phyloP scores from a whole-genome alignment of 2,888 invertebrate species.

The Agrochola lychnidis region DNA sequence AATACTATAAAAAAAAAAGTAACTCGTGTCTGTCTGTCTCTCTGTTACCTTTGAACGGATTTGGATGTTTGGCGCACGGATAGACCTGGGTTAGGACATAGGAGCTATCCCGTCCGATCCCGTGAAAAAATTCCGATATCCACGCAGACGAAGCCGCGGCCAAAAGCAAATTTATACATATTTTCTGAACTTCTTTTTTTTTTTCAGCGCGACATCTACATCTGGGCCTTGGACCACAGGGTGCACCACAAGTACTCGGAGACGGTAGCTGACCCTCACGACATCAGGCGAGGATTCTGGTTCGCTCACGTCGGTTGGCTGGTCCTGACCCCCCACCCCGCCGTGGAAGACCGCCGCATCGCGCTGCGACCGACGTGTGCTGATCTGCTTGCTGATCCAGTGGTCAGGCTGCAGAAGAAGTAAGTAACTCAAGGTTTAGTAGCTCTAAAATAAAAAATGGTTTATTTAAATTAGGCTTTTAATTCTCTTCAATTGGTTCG shows the following conservation, averaged over 20 bases:
- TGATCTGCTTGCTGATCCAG: slow-evolving; percentile 93
- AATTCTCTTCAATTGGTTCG: neutral
- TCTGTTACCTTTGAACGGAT: no score
- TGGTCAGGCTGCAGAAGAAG: slow-evolving; percentile 94
- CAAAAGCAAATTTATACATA: no score
- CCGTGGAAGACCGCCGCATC: slow-evolving; percentile 92
- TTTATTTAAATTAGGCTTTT: neutral
- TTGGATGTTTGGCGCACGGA: no score
- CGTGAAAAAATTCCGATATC: no score
- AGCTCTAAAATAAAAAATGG: neutral
- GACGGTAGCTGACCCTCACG: slow-evolving; percentile 96
- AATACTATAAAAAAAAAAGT: no score
- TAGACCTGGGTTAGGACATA: no score
- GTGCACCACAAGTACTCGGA: slow-evolving; percentile 97
- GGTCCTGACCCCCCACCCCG: slow-evolving; percentile 95
- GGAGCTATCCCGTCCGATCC: no score
- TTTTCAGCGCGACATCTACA: slow-evolving; percentile 94
- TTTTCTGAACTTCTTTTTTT: slow-evolving; percentile 5
- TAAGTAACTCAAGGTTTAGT: slow-evolving; percentile 72
- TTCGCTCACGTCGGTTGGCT: slow-evolving; percentile 98
- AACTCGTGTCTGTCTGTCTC: no score
- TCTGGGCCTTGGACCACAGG: slow-evolving; percentile 96
- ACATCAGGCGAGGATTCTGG: slow-evolving; percentile 96
- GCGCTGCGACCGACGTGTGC: slow-evolving; percentile 90
- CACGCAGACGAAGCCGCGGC: no score